Conservation (phyloP, 2,113 vertebrate genomes). For the Neomonachus schauinslandi region DNA sequence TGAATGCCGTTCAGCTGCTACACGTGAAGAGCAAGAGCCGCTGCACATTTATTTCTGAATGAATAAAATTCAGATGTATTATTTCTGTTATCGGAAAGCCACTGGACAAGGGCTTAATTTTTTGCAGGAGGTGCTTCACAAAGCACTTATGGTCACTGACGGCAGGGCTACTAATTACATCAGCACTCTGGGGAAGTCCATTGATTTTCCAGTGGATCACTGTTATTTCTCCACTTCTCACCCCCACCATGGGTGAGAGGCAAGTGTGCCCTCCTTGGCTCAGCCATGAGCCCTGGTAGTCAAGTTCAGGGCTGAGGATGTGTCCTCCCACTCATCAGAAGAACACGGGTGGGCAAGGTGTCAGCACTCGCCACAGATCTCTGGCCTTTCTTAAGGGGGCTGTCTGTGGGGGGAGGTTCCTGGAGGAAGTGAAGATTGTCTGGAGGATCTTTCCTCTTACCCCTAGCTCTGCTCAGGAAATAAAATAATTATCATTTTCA, state of each 20-base stretch:
- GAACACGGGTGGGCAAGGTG: rapidly evolving
- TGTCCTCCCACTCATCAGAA: not conserved
- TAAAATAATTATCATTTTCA: not conserved
- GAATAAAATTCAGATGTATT: conserved; percentile 66
- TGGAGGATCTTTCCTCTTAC: not conserved
- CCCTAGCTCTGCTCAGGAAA: not conserved
- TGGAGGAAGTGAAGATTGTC: not conserved
- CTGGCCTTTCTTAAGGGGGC: not conserved
- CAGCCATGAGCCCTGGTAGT: not conserved
- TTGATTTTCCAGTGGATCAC: conserved; percentile 72
- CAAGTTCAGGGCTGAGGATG: not conserved
- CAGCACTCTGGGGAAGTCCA: conserved; percentile 57
- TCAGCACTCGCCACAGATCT: rapidly evolving
- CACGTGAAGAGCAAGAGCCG: not conserved
- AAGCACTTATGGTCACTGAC: conserved; percentile 60
- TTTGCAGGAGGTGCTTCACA: conserved; percentile 63
- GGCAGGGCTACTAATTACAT: conserved; percentile 71
- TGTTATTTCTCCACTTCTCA: conserved; percentile 28
- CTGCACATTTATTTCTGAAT: conserved; percentile 59
- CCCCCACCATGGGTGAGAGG: not conserved
- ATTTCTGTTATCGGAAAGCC: conserved; percentile 52
- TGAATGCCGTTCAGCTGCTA: conserved; percentile 58
- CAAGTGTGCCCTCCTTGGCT: not conserved
- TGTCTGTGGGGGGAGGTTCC: not conserved
- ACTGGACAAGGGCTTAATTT: conserved; percentile 58